Evolutionary conservation across 2,113 vertebrate genomes (phyloP), one percentile per base, ranked within the genome.

Genomic region (Acinonyx jubatus): DNA sequence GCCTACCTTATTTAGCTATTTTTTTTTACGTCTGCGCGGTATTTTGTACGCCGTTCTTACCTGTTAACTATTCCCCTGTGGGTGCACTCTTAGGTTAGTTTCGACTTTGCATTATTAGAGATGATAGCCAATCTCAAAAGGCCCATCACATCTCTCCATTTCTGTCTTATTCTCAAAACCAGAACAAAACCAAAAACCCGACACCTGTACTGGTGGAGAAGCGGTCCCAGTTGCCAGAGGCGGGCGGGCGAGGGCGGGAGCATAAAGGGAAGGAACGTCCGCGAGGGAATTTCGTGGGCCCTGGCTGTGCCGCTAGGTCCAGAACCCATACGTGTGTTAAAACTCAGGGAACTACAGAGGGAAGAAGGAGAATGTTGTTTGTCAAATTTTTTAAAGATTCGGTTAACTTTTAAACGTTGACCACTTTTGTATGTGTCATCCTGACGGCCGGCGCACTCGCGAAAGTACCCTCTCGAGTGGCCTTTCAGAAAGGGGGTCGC

Each of bases 381-480:
- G 18, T 2, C 4, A 14, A 10, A 15, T 2, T 27, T 76, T 66
- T 52, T 36, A 31, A 7, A 13, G 5, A 41, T 5, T 38, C 21
- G 38, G 31, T 91, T 55, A 14, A 31, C 38, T 88, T 81, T 36
- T 36, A 36, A 83, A 69, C 27, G 1, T 31, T 21, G 9, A 6
- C 45, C 7, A 15, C 6, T 61, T 15, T 11, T 16, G 45, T 2
- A 11, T 1, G 10, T 13, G 41, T 33, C 31, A 1, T 14, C 29
- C 33, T 18, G 69, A 78, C 2, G 4, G 5, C 11, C 15, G 21
- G 27, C 1, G 31, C 13, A 14, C 29, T 0, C 41, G 8, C 0
- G 4, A 3, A 5, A 31, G 3, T 8, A 13, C 2, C 2, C 52
- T 45, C 8, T n/a, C 3, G 45, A 9, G 23, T 3, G 1, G 55